Conservation (phyloP, 1,140 invertebrate genomes). For the Linepithema humile region DNA sequence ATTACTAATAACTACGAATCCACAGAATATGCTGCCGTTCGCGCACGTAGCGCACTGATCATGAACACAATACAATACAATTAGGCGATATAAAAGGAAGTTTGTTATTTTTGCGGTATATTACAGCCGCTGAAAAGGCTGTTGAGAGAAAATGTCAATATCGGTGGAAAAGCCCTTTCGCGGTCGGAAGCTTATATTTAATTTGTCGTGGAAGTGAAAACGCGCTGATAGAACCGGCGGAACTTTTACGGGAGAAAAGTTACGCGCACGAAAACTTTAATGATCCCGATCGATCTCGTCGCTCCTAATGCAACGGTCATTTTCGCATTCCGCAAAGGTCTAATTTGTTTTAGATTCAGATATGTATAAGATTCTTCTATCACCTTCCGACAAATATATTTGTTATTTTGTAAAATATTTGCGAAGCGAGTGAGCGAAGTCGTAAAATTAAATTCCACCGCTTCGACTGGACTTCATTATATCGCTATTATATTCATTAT, state of each 20-base stretch:
- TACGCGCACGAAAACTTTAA: neutral
- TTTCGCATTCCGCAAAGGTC: neutral
- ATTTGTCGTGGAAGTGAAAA: neutral
- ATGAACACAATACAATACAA: neutral
- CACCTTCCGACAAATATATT: no score
- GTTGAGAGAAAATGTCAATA: constrained; percentile 2
- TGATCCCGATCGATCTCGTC: neutral
- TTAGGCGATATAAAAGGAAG: neutral
- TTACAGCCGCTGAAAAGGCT: constrained; percentile 1
- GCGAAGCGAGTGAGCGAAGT: neutral
- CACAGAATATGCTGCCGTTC: neutral
- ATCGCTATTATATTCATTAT: constrained; percentile 1
- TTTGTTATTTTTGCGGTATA: constrained; percentile 3
- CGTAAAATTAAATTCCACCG: neutral
- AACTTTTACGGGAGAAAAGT: neutral
- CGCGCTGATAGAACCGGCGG: neutral
- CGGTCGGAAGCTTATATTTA: constrained; percentile 24
- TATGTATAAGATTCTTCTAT: neutral
- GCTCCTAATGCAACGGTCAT: neutral
- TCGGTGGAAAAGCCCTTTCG: neutral
- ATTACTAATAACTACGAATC: neutral
- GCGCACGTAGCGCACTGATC: neutral
- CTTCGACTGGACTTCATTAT: neutral
- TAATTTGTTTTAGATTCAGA: neutral
- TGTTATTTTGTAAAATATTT: neutral